Evolutionary conservation across 2,888 invertebrate species (phyloP).

Genomic region (Amphipyra berbera): DNA sequence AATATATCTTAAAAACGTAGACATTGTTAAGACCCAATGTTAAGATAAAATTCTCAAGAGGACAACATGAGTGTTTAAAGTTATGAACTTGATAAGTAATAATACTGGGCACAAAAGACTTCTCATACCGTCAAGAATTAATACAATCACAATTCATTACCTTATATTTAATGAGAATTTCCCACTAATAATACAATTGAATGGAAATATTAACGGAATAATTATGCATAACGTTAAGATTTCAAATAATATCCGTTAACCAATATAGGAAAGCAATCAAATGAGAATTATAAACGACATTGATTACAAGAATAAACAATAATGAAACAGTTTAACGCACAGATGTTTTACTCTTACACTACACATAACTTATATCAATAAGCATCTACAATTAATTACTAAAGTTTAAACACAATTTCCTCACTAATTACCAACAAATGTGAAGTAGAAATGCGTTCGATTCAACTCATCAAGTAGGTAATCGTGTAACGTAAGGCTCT

Average conservation of each 20-base stretch:
- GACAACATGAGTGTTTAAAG: conserved; percentile 6
- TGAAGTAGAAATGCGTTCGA: conserved; percentile 62
- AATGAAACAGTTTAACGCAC: conserved; percentile 17
- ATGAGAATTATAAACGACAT: conserved; percentile 3
- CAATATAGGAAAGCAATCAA: conserved; percentile 1
- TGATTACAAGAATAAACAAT: conserved; percentile 8
- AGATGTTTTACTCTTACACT: conserved; percentile 3
- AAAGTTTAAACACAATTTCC: conserved; percentile 42
- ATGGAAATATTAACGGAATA: conserved; percentile 11
- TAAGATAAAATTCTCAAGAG: conserved; percentile 42
- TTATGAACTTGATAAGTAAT: conserved; percentile 40
- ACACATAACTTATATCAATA: conserved; percentile 1
- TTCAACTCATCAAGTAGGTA: conserved; percentile 64
- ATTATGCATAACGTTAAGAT: neutral
- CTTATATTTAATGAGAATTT: conserved; percentile 1
- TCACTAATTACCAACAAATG: conserved; percentile 49
- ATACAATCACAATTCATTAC: conserved; percentile 8
- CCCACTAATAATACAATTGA: conserved; percentile 2
- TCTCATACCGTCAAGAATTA: conserved; percentile 8
- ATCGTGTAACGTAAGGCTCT: conserved; percentile 55
- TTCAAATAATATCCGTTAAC: conserved; percentile 3
- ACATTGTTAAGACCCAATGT: conserved; percentile 41
- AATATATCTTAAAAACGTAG: conserved; percentile 25
- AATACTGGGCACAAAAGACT: neutral
- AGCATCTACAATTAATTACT: conserved; percentile 22